Percentiles rank a stretch among this genome's conserved stretches.
phyloP scores from a whole-genome alignment of 2,113 vertebrate genomes.

The Notarius quadriscutis region DNA sequence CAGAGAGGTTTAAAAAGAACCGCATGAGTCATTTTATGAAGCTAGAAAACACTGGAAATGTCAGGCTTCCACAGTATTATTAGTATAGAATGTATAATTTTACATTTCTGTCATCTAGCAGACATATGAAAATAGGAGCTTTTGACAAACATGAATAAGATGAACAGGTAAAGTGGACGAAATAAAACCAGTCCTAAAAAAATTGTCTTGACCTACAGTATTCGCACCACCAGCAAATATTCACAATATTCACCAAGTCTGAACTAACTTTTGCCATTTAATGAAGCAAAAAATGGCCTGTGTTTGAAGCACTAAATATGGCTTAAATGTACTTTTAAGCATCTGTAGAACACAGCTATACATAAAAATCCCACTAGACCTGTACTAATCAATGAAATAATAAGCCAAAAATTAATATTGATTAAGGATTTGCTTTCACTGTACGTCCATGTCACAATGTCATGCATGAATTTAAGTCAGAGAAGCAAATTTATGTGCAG shows the following conservation, averaged over 20 bases:
- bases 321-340: background rate
- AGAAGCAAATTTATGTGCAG: background rate
- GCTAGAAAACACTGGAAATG: constrained; percentile 37
- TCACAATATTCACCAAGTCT: background rate
- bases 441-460: background rate
- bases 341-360: background rate
- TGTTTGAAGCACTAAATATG: background rate
- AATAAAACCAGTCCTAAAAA: background rate
- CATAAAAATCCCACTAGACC: background rate
- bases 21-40: constrained; percentile 33
- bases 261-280: background rate
- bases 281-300: background rate
- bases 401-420: background rate
- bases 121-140: constrained; percentile 15
- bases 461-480: background rate
- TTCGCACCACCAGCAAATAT: background rate
- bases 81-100: constrained; percentile 9
- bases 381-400: background rate
- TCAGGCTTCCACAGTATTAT: constrained; percentile 25
- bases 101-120: background rate
- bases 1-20: constrained; percentile 34
- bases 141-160: background rate
- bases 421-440: background rate
- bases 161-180: background rate
- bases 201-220: background rate